Evolutionary conservation across 1,140 invertebrate genomes (phyloP).

Genomic region (Lepidurus packardi): DNA sequence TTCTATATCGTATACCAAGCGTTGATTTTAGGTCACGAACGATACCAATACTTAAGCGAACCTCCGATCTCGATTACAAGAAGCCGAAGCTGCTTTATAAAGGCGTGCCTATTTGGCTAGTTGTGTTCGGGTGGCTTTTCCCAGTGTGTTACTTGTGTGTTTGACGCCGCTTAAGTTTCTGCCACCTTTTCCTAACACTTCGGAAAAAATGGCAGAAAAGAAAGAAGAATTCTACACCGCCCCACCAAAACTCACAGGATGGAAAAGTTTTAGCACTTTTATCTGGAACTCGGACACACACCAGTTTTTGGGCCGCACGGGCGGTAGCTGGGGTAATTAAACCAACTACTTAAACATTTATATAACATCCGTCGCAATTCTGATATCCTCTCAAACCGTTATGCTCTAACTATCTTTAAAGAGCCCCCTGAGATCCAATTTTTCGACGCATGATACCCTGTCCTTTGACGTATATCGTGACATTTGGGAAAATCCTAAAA

Average conservation of each 20-base stretch:
- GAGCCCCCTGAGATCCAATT: too few species aligned
- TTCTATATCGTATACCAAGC: too few species aligned
- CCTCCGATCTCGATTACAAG: neutral
- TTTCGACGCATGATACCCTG: too few species aligned
- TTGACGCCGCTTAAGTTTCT: neutral
- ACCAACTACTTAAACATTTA: slow-evolving; percentile 30
- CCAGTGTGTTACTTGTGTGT: slow-evolving; percentile 7
- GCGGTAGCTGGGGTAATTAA: slow-evolving; percentile 81
- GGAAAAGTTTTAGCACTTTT: slow-evolving; percentile 76
- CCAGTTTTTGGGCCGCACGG: slow-evolving; percentile 79
- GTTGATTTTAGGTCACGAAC: too few species aligned
- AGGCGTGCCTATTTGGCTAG: neutral
- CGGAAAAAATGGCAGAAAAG: slow-evolving; percentile 40
- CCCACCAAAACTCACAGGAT: slow-evolving; percentile 57
- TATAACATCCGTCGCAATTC: neutral
- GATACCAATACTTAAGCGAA: too few species aligned
- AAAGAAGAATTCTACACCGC: slow-evolving; percentile 59
- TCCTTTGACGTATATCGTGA: too few species aligned
- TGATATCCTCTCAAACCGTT: neutral
- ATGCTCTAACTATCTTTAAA: neutral
- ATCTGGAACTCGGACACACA: slow-evolving; percentile 81
- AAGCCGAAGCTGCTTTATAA: slow-evolving; percentile 10
- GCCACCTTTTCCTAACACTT: slow-evolving; percentile 24
- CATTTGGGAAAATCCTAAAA: too few species aligned
- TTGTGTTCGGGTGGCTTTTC: neutral